These are phyloP conservation scores for Miniopterus natalensis DNA, from an alignment of 2,113 vertebrate genomes.

Conservation along the genomic window DNA sequence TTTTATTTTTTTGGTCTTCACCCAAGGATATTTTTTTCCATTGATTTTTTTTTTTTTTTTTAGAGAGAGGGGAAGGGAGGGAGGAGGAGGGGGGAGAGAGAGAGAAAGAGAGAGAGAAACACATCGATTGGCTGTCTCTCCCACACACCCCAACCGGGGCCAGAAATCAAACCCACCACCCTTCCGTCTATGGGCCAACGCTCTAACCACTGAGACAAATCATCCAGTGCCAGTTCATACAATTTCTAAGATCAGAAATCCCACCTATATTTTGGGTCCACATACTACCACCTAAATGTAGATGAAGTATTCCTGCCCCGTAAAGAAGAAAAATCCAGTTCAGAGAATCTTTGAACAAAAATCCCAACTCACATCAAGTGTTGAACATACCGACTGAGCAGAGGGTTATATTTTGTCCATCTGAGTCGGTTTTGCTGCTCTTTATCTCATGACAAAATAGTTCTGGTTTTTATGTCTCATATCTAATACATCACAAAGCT, in stretches of 20 bases:
- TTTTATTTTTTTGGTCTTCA: no score
- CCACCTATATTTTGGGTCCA: background rate
- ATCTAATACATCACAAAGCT: background rate
- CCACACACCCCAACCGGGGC: no score
- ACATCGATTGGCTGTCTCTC: no score
- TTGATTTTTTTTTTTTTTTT: no score
- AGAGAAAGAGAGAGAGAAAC: no score
- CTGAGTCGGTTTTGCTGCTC: background rate
- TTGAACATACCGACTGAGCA: background rate
- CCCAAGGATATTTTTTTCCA: no score
- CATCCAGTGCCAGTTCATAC: background rate
- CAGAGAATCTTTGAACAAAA: background rate
- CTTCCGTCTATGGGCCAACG: no score
- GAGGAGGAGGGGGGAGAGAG: no score
- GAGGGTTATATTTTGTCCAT: no score
- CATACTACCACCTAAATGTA: background rate
- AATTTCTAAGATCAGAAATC: background rate
- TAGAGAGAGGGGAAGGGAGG: no score
- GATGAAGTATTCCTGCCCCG: background rate
- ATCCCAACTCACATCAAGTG: background rate
- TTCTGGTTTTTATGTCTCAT: background rate
- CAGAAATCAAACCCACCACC: no score
- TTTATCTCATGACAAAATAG: background rate
- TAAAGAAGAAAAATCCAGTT: background rate
- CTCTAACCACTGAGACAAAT: no score